A percentile compares a stretch with the other conserved stretches of the same genome.
These are phyloP conservation scores for Neoniphon sammara DNA, from an alignment of 2,797 vertebrate species.

Conservation along the genomic window DNA sequence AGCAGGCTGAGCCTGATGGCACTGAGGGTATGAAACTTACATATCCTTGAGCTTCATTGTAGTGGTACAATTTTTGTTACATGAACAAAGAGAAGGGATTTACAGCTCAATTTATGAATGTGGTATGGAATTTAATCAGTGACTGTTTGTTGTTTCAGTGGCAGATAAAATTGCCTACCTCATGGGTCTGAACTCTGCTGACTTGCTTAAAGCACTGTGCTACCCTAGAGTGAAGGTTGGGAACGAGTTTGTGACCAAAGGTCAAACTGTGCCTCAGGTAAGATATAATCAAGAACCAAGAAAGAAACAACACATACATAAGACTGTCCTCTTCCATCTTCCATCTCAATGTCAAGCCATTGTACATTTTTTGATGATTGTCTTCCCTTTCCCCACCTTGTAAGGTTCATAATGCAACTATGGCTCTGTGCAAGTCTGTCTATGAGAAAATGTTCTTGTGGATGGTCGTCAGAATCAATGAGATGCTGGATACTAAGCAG, in stretches of 20 bases:
- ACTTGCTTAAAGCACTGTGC: constrained; percentile 85
- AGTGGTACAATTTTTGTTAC: neutral
- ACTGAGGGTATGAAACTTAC: constrained; percentile 80
- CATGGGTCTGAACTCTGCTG: constrained; percentile 79
- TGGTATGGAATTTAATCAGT: neutral
- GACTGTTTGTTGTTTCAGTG: constrained; percentile 41
- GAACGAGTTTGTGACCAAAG: constrained; percentile 88
- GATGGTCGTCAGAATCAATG: constrained; percentile 90
- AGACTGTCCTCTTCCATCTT: neutral
- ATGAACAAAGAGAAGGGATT: constrained; percentile 1
- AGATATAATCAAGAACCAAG: constrained; percentile 1
- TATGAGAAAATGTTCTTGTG: constrained; percentile 89
- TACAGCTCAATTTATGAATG: neutral
- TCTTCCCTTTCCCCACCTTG: constrained; percentile 54
- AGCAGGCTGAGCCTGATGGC: constrained; percentile 86
- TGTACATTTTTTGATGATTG: constrained; percentile 53
- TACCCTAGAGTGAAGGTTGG: constrained; percentile 87
- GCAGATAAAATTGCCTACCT: constrained; percentile 78
- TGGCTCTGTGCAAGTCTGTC: constrained; percentile 44
- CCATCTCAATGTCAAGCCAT: neutral
- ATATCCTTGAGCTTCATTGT: neutral
- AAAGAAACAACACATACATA: neutral
- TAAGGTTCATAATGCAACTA: constrained; percentile 60
- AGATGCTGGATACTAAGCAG: constrained; percentile 89
- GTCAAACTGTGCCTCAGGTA: constrained; percentile 88